phyloP scores from a whole-genome alignment of 2,888 invertebrate genomes.

The Pachymerium ferrugineum region DNA sequence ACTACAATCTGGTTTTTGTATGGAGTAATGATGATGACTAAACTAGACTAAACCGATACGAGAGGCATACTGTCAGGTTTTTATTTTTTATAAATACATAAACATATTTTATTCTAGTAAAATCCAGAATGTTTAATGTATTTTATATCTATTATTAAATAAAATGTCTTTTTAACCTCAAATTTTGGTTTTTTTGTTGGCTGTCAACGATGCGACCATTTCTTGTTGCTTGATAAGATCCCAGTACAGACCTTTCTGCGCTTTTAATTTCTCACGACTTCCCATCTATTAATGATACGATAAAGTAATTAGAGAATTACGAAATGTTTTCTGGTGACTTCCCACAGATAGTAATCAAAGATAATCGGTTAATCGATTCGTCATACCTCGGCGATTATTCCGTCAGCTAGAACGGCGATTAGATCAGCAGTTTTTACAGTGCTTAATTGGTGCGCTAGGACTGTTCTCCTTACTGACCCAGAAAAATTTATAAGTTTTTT shows the following conservation, averaged over 20 bases:
- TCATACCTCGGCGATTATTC: constrained; percentile 71
- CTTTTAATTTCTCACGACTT: constrained; percentile 70
- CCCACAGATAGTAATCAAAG: neutral
- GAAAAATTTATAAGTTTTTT: neutral
- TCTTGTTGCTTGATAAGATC: constrained; percentile 56
- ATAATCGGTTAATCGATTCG: too few species aligned
- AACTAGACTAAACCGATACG: too few species aligned
- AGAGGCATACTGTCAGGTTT: too few species aligned
- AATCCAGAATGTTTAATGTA: too few species aligned
- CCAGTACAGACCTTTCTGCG: constrained; percentile 75
- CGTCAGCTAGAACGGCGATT: constrained; percentile 82
- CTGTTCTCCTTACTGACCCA: constrained; percentile 63
- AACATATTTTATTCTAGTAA: too few species aligned
- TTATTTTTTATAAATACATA: too few species aligned
- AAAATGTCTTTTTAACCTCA: too few species aligned
- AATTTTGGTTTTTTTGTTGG: neutral
- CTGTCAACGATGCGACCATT: neutral
- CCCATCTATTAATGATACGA: constrained; percentile 60
- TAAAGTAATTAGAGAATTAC: neutral
- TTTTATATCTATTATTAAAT: too few species aligned
- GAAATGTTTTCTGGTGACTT: neutral
- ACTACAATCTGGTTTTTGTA: too few species aligned
- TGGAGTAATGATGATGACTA: too few species aligned
- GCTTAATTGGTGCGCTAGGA: constrained; percentile 85
- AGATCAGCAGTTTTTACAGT: constrained; percentile 86